phyloP scores from a whole-genome alignment of 2,113 vertebrate species.

The Puffinus mauretanicus region DNA sequence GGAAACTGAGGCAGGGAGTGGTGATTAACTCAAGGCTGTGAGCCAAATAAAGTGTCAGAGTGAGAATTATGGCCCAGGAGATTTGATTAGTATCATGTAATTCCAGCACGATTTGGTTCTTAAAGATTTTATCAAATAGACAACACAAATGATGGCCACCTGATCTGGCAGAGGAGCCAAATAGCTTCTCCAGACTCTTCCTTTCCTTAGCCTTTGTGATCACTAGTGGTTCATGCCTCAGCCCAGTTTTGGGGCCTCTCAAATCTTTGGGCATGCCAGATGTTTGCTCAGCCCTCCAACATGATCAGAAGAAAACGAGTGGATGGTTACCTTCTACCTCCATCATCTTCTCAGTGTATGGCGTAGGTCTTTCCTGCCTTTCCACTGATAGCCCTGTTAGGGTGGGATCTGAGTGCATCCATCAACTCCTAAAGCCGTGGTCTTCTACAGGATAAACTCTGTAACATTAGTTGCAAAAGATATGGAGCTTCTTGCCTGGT shows the following conservation, averaged over 20 bases:
- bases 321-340: not conserved
- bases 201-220: not conserved
- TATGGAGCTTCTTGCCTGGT: not conserved
- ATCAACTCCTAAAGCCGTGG: not conserved
- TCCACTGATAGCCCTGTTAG: not conserved
- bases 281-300: not conserved
- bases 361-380: not conserved
- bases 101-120: not conserved
- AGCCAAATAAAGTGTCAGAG: conserved; percentile 7
- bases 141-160: not conserved
- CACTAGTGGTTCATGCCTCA: not conserved
- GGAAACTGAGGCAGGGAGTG: conserved; percentile 56
- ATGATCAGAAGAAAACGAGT: not conserved
- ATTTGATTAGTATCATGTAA: not conserved
- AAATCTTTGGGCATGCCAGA: not conserved
- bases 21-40: not conserved
- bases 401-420: not conserved
- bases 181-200: not conserved
- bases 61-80: not conserved
- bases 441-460: not conserved
- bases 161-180: not conserved
- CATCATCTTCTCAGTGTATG: not conserved
- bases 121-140: not conserved
- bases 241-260: not conserved
- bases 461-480: not conserved